Evolutionary conservation across 2,113 vertebrate species (phyloP).

Genomic region (Australoheros scitulus): DNA sequence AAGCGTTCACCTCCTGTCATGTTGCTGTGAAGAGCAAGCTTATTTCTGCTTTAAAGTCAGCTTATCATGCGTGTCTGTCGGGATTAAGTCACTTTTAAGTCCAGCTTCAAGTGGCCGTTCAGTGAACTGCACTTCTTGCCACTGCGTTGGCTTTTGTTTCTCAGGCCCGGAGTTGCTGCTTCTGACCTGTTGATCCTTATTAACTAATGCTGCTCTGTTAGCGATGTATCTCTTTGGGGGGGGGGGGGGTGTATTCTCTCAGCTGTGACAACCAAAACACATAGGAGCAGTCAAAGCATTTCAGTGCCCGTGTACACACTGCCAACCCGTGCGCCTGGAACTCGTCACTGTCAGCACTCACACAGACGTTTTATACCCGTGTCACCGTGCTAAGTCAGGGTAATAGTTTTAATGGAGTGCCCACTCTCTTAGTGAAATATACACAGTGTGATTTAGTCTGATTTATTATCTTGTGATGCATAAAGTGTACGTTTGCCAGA

Average conservation of each 20-base stretch:
- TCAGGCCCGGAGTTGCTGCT: background rate
- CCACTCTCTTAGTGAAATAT: constrained; percentile 7
- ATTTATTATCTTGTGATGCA: background rate
- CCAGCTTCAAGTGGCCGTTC: too few relatives aligned
- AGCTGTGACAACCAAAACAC: background rate
- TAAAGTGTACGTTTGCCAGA: background rate
- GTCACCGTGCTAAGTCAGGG: constrained; percentile 14
- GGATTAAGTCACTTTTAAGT: too few relatives aligned
- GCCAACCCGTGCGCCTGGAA: background rate
- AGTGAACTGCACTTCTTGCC: too few relatives aligned
- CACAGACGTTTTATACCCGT: constrained; percentile 20
- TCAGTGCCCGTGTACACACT: background rate
- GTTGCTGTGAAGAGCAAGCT: background rate
- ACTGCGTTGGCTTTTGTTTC: background rate
- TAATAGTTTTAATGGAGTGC: constrained; percentile 31
- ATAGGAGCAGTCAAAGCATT: background rate
- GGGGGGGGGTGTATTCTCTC: background rate
- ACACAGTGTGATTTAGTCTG: background rate
- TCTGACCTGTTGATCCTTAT: background rate
- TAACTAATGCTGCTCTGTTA: background rate
- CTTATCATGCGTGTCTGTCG: too few relatives aligned
- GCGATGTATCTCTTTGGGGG: background rate
- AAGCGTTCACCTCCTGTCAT: too few relatives aligned
- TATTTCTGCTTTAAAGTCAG: too few relatives aligned
- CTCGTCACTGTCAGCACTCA: background rate